Evolutionary conservation across 2,888 invertebrate species (phyloP), one percentile per base, ranked within the genome.

Genomic region (Aspidapion aeneum): DNA sequence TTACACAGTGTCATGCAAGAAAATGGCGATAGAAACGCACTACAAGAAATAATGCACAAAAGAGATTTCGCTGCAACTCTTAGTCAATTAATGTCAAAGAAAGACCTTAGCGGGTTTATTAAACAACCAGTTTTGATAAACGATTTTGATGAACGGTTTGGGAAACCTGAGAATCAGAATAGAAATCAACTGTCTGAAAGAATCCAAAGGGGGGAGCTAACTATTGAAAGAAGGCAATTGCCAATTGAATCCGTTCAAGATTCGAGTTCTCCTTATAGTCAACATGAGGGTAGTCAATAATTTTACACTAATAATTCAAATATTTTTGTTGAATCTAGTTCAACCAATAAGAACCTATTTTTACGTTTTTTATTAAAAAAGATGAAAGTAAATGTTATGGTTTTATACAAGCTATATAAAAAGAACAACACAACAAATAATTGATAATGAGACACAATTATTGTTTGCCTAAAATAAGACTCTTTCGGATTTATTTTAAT

Each of bases 1-100:
- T 9, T 9, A 5, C 7, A 5, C 7, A 19, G n/a, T 19, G 3
- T 7, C 17, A 52, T 18, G 52, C 7, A 19, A 17, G 61, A 65
- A 16, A 58, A 58, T 9, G 50, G 2, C 19, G 19, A 49, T 19
- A 18, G 60, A 2, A 60, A 48, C 7, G 51, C n/a, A 19, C 50
- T 64, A 17, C 62, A 64, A 18, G 63, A 66, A 1, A 35, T 65
- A 35, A 21, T 65, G n/a, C 62, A 67, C 22, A 65, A 65, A 51
- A 58, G 63, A 1, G 61, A 65, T 18, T 65, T 65, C 19, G 60
- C 62, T 16, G 60, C 59, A 12, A 60, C 67, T 22, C 61, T 67
- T 19, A 65, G 57, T 21, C 60, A 66, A 21, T n/a, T 64, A 22
- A 64, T 65, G 17, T 12, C 57, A 1, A 57, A 57, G 21, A 57